Evolutionary conservation across 2,797 vertebrate genomes (phyloP), one percentile per base, ranked within the genome.

Genomic region (Galago senegalensis): DNA sequence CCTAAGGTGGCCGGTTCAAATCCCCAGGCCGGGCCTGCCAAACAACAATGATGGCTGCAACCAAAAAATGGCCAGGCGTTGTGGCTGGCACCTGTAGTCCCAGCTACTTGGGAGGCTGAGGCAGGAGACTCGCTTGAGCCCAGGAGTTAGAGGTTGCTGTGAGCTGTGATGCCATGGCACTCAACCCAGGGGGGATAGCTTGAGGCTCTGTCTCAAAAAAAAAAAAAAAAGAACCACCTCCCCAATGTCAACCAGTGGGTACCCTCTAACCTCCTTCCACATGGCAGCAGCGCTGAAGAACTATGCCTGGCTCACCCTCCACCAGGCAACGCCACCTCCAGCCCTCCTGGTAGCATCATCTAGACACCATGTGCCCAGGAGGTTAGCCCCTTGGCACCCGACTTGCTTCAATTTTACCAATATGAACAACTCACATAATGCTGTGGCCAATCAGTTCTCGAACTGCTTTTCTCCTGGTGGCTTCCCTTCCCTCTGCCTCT

Each of bases 251-350:
- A 21, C 20, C 72, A n/a, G 31, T 1, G 25, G 43, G 23, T 23
- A 12, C 27, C 34, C 58, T 17, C n/a, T 12, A 29, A 29, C 31
- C 16, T 31, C 3, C 73, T 92, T 10, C 2, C 13, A n/a, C 89
- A 34, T 0, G 0, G 37, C 37, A 72, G 37, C 17, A 4, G 31
- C 0, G 0, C 20, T 9, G 63, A 70, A 46, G 43, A 17, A n/a
- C 40, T 40, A 31, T 0, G 70, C 40, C 63, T 40, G 7, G 17
- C 31, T 43, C 25, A 8, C 16, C 7, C 17, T n/a, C 31, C 17
- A 46, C 34, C 16, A 21, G 20, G 58, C 12, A 4, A 17, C 3
- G 13, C 70, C 8, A 65, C 27, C 65, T 3, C 25, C 37, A 14
- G 29, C 11, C 10, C 60, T 60, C 40, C 31, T 1, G 25, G 60